Evolutionary conservation across 1,140 invertebrate species (phyloP).

Genomic region (Drosophila azteca): DNA sequence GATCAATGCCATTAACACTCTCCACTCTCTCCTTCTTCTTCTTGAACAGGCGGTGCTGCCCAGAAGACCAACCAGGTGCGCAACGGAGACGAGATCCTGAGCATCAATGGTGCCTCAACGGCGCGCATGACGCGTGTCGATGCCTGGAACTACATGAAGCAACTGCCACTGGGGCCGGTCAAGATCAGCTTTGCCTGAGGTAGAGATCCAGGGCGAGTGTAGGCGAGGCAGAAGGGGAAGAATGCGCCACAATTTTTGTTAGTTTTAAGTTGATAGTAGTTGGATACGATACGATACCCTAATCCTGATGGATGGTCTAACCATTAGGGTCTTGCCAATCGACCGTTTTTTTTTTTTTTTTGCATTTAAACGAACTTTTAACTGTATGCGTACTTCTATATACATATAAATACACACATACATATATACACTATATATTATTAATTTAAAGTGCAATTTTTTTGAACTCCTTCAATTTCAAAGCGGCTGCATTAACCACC

Average conservation of each 20-base stretch:
- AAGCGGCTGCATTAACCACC: conserved; percentile 5
- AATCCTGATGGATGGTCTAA: conserved; percentile 22
- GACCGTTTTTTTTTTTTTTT: conserved; percentile 59
- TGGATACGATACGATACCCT: conserved; percentile 25
- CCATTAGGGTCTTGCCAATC: conserved; percentile 51
- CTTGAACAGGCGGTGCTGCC: conserved; percentile 90
- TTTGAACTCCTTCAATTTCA: conserved; percentile 55
- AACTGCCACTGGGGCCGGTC: conserved; percentile 91
- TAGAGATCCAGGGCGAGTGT: background rate
- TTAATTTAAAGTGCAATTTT: conserved; percentile 74
- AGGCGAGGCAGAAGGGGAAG: conserved; percentile 27
- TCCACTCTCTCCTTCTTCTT: background rate
- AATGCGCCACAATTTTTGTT: conserved; percentile 76
- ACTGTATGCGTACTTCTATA: conserved; percentile 51
- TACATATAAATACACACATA: conserved; percentile 46
- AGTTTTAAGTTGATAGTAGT: conserved; percentile 58
- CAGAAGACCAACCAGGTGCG: conserved; percentile 93
- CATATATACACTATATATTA: conserved; percentile 22
- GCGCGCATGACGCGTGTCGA: conserved; percentile 94
- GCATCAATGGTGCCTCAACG: conserved; percentile 92
- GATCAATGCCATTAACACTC: conserved; percentile 1
- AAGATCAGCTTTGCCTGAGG: conserved; percentile 79
- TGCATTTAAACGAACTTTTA: conserved; percentile 54
- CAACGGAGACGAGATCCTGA: conserved; percentile 93
- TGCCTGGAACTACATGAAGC: conserved; percentile 96